Percentiles rank a stretch among this genome's conserved stretches.
Conservation (phyloP, 2,888 invertebrate genomes). For the Amaurobius ferox region DNA sequence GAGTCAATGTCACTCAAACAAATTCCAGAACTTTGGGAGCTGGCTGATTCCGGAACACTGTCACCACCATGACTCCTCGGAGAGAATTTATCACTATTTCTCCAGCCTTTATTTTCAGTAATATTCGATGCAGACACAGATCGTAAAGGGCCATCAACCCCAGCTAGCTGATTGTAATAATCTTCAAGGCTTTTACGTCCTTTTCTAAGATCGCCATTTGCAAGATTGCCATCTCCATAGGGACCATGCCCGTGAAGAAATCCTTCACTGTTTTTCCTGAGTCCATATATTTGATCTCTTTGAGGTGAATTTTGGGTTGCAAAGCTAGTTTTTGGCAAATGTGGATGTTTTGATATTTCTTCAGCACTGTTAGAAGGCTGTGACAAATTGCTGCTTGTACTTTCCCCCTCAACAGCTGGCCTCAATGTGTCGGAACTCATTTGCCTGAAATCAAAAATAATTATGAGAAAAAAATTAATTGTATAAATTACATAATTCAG, state of each 20-base stretch:
- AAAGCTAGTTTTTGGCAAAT: constrained; percentile 1
- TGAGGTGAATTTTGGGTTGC: constrained; percentile 34
- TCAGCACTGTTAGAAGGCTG: constrained; percentile 55
- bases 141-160: constrained; percentile 37
- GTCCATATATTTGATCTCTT: constrained; percentile 30
- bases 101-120: constrained; percentile 34
- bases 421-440: constrained; percentile 34
- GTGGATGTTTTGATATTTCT: constrained; percentile 26
- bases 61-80: constrained; percentile 44
- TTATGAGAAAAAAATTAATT: neutral
- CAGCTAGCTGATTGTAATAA: constrained; percentile 67
- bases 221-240: constrained; percentile 16
- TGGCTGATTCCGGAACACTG: constrained; percentile 60
- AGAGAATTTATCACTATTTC: constrained; percentile 25
- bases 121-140: constrained; percentile 45
- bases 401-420: constrained; percentile 59
- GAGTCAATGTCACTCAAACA: constrained; percentile 65
- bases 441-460: constrained; percentile 13
- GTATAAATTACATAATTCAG: no score
- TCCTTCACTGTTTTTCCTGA: constrained; percentile 48
- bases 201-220: constrained; percentile 45
- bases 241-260: constrained; percentile 19
- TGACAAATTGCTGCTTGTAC: constrained; percentile 53
- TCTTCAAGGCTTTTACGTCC: constrained; percentile 61
- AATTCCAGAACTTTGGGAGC: constrained; percentile 68